Conservation (phyloP, 1,140 invertebrate species). For the Mylabris phalerata region DNA sequence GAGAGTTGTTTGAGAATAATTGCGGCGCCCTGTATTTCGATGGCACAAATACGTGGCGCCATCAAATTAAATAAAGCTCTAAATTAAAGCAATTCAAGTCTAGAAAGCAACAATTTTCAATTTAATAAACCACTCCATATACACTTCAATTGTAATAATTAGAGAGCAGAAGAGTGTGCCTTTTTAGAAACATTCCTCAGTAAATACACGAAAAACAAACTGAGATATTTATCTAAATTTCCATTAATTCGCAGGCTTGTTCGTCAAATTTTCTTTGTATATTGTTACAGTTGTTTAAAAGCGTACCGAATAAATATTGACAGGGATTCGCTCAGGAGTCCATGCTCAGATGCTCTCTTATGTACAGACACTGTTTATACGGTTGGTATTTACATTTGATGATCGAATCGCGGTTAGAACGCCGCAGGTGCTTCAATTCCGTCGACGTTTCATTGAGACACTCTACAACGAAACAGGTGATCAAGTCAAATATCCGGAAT, state of each 20-base stretch:
- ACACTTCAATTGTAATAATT: conserved; percentile 24
- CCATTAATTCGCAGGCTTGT: too few species aligned
- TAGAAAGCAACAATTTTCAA: conserved; percentile 23
- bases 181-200: too few species aligned
- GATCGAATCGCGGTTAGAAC: conserved; percentile 10
- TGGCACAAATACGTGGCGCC: conserved; percentile 10
- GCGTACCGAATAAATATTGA: conserved; percentile 16
- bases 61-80: conserved; percentile 15
- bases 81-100: conserved; percentile 17
- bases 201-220: too few species aligned
- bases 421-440: conserved; percentile 8
- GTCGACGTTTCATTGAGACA: not conserved
- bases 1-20: conserved; percentile 8
- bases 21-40: conserved; percentile 4
- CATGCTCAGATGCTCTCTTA: conserved; percentile 11
- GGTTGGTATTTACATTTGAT: conserved; percentile 13
- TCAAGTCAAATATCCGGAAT: too few species aligned
- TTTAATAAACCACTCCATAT: conserved; percentile 24
- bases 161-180: not conserved
- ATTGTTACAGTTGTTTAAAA: not conserved
- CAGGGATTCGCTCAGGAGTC: conserved; percentile 18
- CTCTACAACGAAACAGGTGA: too few species aligned
- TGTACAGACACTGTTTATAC: conserved; percentile 13
- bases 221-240: too few species aligned
- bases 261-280: too few species aligned